phyloP scores from a whole-genome alignment of 35 echinoderm and acorn worm species.

The Ophioderma brevispina region DNA sequence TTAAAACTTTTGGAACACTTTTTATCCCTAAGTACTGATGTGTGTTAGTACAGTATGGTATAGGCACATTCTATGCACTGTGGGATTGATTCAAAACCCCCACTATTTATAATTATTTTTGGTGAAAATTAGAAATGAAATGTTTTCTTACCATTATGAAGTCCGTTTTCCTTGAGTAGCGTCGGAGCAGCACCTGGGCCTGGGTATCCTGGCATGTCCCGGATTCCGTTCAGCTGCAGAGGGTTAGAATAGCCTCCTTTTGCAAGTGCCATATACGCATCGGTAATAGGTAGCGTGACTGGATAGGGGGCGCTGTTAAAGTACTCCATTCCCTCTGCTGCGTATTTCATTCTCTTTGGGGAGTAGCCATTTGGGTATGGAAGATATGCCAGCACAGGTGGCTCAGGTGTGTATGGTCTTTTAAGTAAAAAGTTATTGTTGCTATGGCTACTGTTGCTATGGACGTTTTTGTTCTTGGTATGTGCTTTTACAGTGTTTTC shows the following conservation, averaged over 20 bases:
- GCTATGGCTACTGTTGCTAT: slow-evolving; percentile 5
- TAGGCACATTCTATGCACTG: too few relatives aligned
- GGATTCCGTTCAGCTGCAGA: not conserved
- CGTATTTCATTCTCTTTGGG: slow-evolving; percentile 68
- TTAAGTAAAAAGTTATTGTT: slow-evolving; percentile 58
- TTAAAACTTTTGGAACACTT: too few relatives aligned
- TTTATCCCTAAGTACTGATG: too few relatives aligned
- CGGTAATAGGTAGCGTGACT: slow-evolving; percentile 37
- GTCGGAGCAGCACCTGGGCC: not conserved
- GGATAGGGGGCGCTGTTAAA: slow-evolving; percentile 25
- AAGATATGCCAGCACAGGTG: slow-evolving; percentile 60
- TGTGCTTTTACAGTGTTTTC: slow-evolving; percentile 89
- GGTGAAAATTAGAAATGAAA: too few relatives aligned
- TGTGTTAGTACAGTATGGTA: too few relatives aligned
- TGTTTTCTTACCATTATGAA: not conserved
- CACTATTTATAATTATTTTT: too few relatives aligned
- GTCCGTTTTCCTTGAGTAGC: not conserved
- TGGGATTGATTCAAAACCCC: too few relatives aligned
- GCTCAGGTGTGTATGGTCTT: slow-evolving; percentile 45
- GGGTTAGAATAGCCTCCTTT: slow-evolving; percentile 2
- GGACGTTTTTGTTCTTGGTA: slow-evolving; percentile 1
- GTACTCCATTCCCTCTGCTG: slow-evolving; percentile 75
- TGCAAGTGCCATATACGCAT: slow-evolving; percentile 4
- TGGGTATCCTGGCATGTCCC: not conserved
- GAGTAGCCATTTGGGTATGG: slow-evolving; percentile 54